Evolutionary conservation across 92 coral and sea anemone species (phyloP).

Genomic region (Siderastrea radians): DNA sequence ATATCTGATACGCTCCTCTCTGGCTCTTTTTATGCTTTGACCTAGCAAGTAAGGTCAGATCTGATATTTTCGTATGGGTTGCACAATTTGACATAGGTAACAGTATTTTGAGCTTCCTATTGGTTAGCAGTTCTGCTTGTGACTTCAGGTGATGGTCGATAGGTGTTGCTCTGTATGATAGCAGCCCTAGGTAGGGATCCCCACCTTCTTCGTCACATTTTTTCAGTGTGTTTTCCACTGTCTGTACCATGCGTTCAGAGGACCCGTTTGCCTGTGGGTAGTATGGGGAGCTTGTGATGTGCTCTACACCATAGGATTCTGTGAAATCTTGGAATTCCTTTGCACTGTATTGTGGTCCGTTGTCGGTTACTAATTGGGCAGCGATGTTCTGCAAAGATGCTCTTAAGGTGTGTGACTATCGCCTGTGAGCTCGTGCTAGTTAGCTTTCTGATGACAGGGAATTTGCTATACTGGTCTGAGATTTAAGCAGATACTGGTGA

Average conservation of each 20-base stretch:
- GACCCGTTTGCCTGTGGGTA: not conserved
- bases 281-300: constrained; percentile 5
- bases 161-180: constrained; percentile 6
- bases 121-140: constrained; percentile 50
- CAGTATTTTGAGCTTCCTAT: constrained; percentile 28
- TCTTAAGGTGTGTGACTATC: constrained; percentile 63
- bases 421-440: constrained; percentile 67
- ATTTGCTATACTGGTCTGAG: constrained; percentile 73
- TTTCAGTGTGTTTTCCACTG: not conserved
- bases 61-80: too few species aligned
- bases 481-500: constrained; percentile 45
- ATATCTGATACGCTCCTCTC: too few species aligned
- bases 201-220: not conserved
- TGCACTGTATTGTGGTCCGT: not conserved
- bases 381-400: constrained; percentile 57
- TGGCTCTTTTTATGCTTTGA: too few species aligned
- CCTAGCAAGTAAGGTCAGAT: too few species aligned
- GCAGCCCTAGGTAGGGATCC: too few species aligned
- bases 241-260: not conserved
- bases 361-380: constrained; percentile 6
- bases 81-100: constrained; percentile 28
- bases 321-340: too few species aligned
- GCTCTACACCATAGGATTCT: not conserved
- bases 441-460: constrained; percentile 60
- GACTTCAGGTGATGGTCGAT: constrained; percentile 32